phyloP scores from a whole-genome alignment of 2,797 vertebrate genomes.

The Neomorphus geoffroyi region DNA sequence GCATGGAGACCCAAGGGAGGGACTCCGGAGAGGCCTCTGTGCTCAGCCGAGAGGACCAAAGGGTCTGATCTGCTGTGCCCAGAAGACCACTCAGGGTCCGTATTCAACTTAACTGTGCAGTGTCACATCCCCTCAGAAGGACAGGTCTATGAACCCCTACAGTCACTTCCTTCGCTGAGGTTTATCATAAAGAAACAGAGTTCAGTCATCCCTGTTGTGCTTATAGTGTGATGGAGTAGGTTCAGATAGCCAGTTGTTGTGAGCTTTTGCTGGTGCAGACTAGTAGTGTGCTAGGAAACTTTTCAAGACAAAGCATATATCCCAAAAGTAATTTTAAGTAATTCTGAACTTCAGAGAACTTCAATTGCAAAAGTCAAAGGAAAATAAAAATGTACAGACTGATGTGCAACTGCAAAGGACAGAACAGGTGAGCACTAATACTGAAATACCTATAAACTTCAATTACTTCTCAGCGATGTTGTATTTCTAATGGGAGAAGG shows the following conservation, averaged over 20 bases:
- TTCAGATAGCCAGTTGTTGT: background rate
- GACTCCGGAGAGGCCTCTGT: background rate
- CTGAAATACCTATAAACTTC: background rate
- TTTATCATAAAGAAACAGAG: background rate
- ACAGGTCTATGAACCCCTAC: background rate
- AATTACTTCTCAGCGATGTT: background rate
- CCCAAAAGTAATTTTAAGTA: background rate
- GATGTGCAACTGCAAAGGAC: background rate
- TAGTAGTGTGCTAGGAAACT: background rate
- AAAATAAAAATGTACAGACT: background rate
- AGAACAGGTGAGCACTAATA: background rate
- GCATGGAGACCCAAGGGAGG: rapidly evolving
- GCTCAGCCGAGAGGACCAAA: background rate
- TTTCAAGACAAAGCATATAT: background rate
- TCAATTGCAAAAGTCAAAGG: background rate
- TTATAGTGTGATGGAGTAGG: background rate
- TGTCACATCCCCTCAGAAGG: background rate
- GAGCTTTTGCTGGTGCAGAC: background rate
- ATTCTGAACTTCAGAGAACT: background rate
- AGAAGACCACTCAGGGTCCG: background rate
- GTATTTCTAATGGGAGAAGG: background rate
- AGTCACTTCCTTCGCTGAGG: background rate
- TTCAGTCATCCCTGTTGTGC: background rate
- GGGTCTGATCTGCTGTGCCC: background rate
- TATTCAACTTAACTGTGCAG: background rate